Conservation (phyloP, 2,113 vertebrate genomes). For the Solea senegalensis region DNA sequence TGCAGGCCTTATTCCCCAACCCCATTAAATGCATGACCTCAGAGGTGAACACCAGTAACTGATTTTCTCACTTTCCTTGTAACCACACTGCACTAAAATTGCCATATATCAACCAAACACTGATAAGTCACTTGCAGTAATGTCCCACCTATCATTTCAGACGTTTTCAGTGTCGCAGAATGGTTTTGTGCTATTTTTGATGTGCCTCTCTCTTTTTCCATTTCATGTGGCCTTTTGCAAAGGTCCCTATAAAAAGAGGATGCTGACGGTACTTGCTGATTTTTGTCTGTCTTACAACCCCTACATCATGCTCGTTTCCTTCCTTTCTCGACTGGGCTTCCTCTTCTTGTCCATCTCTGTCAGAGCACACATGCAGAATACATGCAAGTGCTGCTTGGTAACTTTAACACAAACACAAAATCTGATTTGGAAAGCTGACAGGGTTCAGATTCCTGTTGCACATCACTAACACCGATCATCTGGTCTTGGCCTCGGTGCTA, state of each 20-base stretch:
- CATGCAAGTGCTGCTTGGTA: neutral
- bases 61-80: constrained; percentile 21
- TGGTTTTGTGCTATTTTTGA: too few relatives aligned
- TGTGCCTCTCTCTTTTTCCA: too few relatives aligned
- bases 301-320: constrained; percentile 2
- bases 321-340: constrained; percentile 12
- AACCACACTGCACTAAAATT: constrained; percentile 14
- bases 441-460: neutral
- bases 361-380: neutral
- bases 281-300: neutral
- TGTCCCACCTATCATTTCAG: neutral
- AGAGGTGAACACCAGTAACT: neutral
- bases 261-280: neutral
- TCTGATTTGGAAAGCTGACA: constrained; percentile 1
- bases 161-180: too few relatives aligned
- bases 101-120: neutral
- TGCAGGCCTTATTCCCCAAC: constrained; percentile 22
- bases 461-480: constrained; percentile 16
- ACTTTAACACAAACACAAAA: constrained; percentile 5
- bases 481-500: constrained; percentile 4
- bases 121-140: neutral
- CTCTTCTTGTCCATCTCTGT: constrained; percentile 9
- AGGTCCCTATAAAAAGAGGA: neutral
- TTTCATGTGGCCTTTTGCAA: too few relatives aligned
- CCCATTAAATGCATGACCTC: constrained; percentile 15